Evolutionary conservation across 2,797 vertebrate genomes (phyloP), one percentile per base, ranked within the genome.

Genomic region (Caiman crocodilus): DNA sequence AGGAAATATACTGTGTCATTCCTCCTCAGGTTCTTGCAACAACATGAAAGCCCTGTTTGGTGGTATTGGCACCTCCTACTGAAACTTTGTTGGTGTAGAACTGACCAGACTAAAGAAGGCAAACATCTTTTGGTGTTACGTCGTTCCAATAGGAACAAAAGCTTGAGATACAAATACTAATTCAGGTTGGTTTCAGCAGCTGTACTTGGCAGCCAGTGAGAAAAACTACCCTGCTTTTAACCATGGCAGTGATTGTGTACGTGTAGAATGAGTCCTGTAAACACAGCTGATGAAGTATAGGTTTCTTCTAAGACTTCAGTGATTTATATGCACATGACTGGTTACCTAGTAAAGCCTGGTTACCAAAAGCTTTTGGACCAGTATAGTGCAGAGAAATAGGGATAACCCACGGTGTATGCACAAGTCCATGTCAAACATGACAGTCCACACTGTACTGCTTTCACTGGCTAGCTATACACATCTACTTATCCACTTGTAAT

Each of bases 1-100:
- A 35, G 35, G 35, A 96, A 97, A 96, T 92, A 95, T 81, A n/a
- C 85, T 83, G 90, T 96, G 87, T 95, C 93, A 96, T 96, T 82
- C 77, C 32, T 95, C 91, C 88, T 88, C 92, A 89, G 93, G 88
- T 90, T 95, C 88, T 32, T 76, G 30, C 84, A 94, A 87, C 88
- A 96, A 92, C 92, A 87, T 83, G 83, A 95, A 94, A 96, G 91
- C 75, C 74, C 79, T 17, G 81, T 81, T 50, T 21, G 79, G 90
- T 0, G 0, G 83, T 85, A 90, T 95, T 94, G 95, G 95, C 96
- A 92, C 87, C 32, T 95, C 92, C 26, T 94, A 69, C 63, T 87
- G 85, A 92, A 93, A 67, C 63, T n/a, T 88, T 0, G 0, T 83
- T 92, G 73, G 42, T 95, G 60, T 59, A 84, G 77, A 94, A 88